Base-by-base conservation (phyloP, 1,140 invertebrate genomes). In the Pseudomyrmex dendroicus region DNA sequence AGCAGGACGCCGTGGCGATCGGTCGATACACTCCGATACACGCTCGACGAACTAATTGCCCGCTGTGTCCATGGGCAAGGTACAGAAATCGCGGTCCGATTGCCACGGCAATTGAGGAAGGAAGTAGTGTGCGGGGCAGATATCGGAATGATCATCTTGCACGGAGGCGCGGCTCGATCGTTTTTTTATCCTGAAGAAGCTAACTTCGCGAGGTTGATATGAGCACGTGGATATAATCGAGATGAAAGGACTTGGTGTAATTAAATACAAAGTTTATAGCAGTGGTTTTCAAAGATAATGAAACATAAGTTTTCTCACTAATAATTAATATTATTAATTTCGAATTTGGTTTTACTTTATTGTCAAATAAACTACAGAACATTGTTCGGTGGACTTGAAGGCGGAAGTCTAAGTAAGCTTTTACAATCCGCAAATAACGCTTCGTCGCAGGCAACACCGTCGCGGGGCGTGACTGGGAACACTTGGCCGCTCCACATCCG, bases 11-110 rank as follows among this genome's bases (percentile, higher is more conserved):
- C 80, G 74, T 85, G 83, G 78, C 84, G 86, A 90, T 89, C 86
- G 83, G 72, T 89, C 89, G 91, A 93, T 92, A 91, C 90, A 92
- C 91, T 89, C 77, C 78, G 91, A 92, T 92, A 91, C 91, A 86
- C 86, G 85, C 88, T 89, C 78, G 84, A 86, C 86, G 85, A 91
- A 90, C 89, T 93, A 92, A 93, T 92, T 93, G 89, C 86, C 90
- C 85, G 83, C 89, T 90, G 89, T 87, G 86, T 73, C 89, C 77
- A 89, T 80, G 85, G 86, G 80, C 3, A 86, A 88, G 84, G 78
- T 70, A 64, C 46, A 89, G 87, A 89, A 89, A 89, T 89, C 87
- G 87, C 86, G 80, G 74, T 85, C 82, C 83, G 85, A 91, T 90
- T 90, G 87, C 82, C 64, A 84, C 86, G 87, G 61, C 67, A 86